Evolutionary conservation across 2,888 invertebrate species (phyloP).

Genomic region (Azorinus chamasolen): DNA sequence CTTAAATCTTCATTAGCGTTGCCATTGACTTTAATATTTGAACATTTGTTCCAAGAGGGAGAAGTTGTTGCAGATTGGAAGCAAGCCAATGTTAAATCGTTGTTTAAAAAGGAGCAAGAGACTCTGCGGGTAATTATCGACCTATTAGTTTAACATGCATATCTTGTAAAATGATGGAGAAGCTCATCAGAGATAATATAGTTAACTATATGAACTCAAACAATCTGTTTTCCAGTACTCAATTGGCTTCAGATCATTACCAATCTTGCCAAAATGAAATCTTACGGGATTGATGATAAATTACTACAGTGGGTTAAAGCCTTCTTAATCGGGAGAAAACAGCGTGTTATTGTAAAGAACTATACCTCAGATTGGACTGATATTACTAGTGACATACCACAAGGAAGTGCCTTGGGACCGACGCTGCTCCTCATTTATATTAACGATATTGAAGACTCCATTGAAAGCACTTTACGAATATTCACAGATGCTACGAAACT

Average conservation of each 20-base stretch:
- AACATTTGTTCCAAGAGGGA: not conserved
- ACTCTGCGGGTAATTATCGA: constrained; percentile 19
- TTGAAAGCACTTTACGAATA: constrained; percentile 7
- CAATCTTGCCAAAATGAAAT: constrained; percentile 24
- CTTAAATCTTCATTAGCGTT: not conserved
- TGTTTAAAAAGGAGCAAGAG: constrained; percentile 4
- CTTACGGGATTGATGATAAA: constrained; percentile 26
- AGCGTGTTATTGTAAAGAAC: constrained; percentile 28
- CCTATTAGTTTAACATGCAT: constrained; percentile 36
- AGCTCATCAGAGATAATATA: constrained; percentile 17
- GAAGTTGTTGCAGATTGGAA: constrained; percentile 11
- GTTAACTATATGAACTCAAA: constrained; percentile 19
- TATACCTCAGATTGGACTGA: constrained; percentile 22
- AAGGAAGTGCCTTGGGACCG: no score
- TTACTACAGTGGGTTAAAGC: constrained; percentile 28
- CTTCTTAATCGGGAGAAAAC: constrained; percentile 29
- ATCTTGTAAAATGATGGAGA: constrained; percentile 32
- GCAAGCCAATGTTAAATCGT: constrained; percentile 6
- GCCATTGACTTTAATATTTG: constrained; percentile 4
- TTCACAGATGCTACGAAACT: constrained; percentile 52
- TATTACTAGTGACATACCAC: constrained; percentile 41
- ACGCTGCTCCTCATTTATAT: constrained; percentile 33
- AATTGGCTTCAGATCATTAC: constrained; percentile 31
- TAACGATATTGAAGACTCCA: constrained; percentile 31
- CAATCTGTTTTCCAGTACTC: constrained; percentile 18